Conservation (phyloP, 2,113 vertebrate species). For the Corynorhinus townsendii region DNA sequence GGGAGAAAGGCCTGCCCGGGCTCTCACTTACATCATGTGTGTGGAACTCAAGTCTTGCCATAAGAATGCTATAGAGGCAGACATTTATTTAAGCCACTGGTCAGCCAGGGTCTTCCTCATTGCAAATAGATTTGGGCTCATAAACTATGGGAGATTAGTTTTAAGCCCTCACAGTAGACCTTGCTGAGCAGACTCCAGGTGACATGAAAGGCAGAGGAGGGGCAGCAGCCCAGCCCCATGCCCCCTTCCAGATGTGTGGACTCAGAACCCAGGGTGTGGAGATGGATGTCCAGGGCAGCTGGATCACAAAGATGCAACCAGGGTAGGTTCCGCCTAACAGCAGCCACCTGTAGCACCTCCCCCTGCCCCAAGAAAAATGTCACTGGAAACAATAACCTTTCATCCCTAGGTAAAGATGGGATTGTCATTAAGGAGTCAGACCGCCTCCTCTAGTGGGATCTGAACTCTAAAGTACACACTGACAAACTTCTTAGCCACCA, state of each 20-base stretch:
- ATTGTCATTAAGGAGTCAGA: constrained; percentile 31
- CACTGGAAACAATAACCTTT: constrained; percentile 13
- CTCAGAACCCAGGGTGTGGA: not conserved
- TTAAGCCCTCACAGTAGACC: constrained; percentile 75
- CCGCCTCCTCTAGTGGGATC: not conserved
- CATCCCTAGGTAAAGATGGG: constrained; percentile 29
- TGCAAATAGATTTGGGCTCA: constrained; percentile 80
- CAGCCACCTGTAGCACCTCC: not conserved
- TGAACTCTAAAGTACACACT: not conserved
- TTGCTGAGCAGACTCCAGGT: constrained; percentile 66
- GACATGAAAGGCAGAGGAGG: constrained; percentile 75
- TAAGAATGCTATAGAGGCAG: constrained; percentile 69
- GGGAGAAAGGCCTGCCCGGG: constrained; percentile 74
- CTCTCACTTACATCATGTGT: constrained; percentile 79
- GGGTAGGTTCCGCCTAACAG: constrained; percentile 33
- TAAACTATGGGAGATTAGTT: constrained; percentile 81
- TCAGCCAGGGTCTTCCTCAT: constrained; percentile 77
- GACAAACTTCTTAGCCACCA: not conserved
- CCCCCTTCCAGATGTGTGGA: constrained; percentile 68
- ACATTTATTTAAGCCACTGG: constrained; percentile 77
- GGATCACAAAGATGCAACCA: not conserved
- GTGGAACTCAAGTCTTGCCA: constrained; percentile 79
- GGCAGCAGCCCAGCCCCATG: constrained; percentile 10
- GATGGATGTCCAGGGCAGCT: constrained; percentile 35
- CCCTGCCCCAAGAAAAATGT: not conserved